These are phyloP conservation scores for Ptychoptera contaminata DNA, from an alignment of 2,888 invertebrate genomes.

Conservation along the genomic window DNA sequence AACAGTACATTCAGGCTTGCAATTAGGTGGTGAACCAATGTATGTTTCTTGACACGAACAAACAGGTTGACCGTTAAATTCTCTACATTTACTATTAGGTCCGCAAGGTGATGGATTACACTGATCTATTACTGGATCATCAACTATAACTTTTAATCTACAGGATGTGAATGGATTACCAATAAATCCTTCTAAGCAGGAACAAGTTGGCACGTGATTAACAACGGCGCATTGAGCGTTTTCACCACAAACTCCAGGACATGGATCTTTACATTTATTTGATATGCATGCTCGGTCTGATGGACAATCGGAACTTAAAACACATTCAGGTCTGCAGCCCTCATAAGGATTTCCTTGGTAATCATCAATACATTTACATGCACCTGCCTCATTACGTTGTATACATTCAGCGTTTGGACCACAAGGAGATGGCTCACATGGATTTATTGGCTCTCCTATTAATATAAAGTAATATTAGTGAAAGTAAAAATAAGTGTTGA, in stretches of 20 bases:
- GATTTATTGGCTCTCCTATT: slow-evolving; percentile 38
- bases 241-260: slow-evolving; percentile 69
- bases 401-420: slow-evolving; percentile 68
- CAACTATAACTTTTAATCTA: slow-evolving; percentile 17
- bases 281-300: slow-evolving; percentile 67
- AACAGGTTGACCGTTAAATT: slow-evolving; percentile 51
- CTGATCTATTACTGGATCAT: slow-evolving; percentile 28
- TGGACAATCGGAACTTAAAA: slow-evolving; percentile 70
- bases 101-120: slow-evolving; percentile 71
- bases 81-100: slow-evolving; percentile 61
- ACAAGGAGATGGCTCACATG: slow-evolving; percentile 77
- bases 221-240: slow-evolving; percentile 71
- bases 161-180: slow-evolving; percentile 58
- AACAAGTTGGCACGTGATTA: slow-evolving; percentile 76
- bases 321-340: slow-evolving; percentile 75
- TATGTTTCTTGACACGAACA: slow-evolving; percentile 62
- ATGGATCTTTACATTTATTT: slow-evolving; percentile 74
- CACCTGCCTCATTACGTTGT: slow-evolving; percentile 60
- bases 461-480: slow-evolving; percentile 3
- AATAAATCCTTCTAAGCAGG: slow-evolving; percentile 51
- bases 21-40: slow-evolving; percentile 63
- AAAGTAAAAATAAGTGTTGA: too few species aligned
- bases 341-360: slow-evolving; percentile 77
- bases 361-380: slow-evolving; percentile 64
- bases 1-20: slow-evolving; percentile 68